Conservation (phyloP, 2,113 vertebrate genomes). For the Hiodon tergisus region DNA sequence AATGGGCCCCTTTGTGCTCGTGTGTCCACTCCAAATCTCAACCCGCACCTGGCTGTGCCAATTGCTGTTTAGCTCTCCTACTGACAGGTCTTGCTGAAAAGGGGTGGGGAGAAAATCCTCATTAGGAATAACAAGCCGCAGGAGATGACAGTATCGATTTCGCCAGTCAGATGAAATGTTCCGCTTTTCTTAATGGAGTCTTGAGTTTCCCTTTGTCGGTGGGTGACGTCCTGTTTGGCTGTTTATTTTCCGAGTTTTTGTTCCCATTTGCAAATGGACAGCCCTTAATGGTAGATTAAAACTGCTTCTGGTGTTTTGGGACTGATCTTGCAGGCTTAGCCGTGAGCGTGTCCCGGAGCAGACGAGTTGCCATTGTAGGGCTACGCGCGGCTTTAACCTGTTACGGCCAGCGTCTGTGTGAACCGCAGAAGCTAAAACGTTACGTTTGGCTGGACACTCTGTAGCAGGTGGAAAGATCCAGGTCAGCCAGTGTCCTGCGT, state of each 20-base stretch:
- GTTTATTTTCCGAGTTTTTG: neutral
- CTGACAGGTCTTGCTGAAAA: conserved; percentile 10
- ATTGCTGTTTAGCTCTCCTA: conserved; percentile 24
- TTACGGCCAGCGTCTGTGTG: too few relatives aligned
- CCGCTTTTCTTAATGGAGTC: neutral
- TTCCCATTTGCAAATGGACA: too few relatives aligned
- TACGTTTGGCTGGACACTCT: too few relatives aligned
- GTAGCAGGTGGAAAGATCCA: too few relatives aligned
- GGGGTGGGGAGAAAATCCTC: neutral
- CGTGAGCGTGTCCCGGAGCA: too few relatives aligned
- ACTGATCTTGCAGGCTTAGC: too few relatives aligned
- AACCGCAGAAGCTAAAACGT: too few relatives aligned
- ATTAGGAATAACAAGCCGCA: neutral
- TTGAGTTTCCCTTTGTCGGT: neutral
- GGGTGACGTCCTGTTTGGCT: neutral
- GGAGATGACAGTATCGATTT: neutral
- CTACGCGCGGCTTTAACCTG: too few relatives aligned
- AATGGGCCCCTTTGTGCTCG: conserved; percentile 29
- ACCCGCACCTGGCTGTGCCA: conserved; percentile 31
- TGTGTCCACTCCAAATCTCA: conserved; percentile 26
- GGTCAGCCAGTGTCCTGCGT: neutral
- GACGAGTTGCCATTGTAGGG: too few relatives aligned
- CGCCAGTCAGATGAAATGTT: neutral
- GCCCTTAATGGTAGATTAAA: too few relatives aligned
- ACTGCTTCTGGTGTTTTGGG: too few relatives aligned